A percentile compares a stretch with the other conserved stretches of the same genome.
Evolutionary conservation across 2,797 vertebrate genomes (phyloP).

Genomic region (Champsocephalus gunnari): DNA sequence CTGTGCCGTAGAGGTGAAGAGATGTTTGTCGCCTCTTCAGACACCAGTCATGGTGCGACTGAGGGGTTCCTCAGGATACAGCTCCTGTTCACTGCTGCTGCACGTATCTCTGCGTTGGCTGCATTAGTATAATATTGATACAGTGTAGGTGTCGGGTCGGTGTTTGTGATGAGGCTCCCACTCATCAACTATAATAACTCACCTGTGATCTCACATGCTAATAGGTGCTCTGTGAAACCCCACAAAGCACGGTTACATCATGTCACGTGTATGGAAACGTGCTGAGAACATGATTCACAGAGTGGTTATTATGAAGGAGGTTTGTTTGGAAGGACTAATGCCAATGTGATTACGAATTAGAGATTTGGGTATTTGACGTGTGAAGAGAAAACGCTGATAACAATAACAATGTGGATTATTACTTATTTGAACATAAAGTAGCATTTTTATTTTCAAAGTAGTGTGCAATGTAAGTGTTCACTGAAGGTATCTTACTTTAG

Average conservation of each 20-base stretch:
- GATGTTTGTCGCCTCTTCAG: slow-evolving; percentile 18
- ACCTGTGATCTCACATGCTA: slow-evolving; percentile 74
- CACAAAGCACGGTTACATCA: slow-evolving; percentile 63
- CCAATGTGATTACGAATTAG: background rate
- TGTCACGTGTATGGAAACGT: slow-evolving; percentile 36
- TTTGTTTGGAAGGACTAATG: background rate
- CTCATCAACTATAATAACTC: slow-evolving; percentile 72
- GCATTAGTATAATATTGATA: slow-evolving; percentile 63
- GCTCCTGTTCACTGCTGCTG: slow-evolving; percentile 48
- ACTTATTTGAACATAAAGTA: too few species aligned
- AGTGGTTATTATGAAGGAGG: background rate
- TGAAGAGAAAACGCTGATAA: too few species aligned
- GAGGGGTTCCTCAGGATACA: slow-evolving; percentile 18
- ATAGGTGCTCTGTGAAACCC: slow-evolving; percentile 59
- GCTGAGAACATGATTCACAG: slow-evolving; percentile 1
- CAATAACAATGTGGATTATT: too few species aligned
- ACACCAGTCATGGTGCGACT: slow-evolving; percentile 24
- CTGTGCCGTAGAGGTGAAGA: slow-evolving; percentile 24
- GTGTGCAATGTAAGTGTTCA: too few species aligned
- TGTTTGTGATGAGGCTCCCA: slow-evolving; percentile 75
- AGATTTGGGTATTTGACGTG: too few species aligned
- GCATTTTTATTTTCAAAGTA: too few species aligned
- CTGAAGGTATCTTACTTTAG: too few species aligned
- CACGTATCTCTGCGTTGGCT: slow-evolving; percentile 59
- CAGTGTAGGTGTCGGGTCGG: slow-evolving; percentile 74